Evolutionary conservation across 2,797 vertebrate species (phyloP).

Genomic region (Acipenser oxyrinchus): DNA sequence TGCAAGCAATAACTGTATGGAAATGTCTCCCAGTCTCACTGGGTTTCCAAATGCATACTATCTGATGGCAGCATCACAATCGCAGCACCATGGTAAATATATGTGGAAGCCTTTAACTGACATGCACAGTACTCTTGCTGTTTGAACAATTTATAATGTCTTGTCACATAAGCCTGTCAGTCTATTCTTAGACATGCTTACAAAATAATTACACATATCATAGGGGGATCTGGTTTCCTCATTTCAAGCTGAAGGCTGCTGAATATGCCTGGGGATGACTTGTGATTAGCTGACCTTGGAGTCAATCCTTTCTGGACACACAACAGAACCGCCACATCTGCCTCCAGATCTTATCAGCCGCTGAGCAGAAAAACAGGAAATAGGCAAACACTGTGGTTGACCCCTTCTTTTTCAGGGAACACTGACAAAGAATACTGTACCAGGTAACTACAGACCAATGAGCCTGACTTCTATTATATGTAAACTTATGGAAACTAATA

Average conservation of each 20-base stretch:
- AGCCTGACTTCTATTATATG: no score
- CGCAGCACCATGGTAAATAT: not conserved
- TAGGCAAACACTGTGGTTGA: not conserved
- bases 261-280: not conserved
- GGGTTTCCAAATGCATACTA: not conserved
- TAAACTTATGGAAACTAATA: no score
- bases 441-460: no score
- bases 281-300: conserved; percentile 8
- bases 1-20: no score
- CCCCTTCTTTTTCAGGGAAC: not conserved
- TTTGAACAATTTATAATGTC: not conserved
- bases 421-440: conserved; percentile 8
- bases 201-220: conserved; percentile 4
- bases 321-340: not conserved
- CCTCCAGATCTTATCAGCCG: not conserved
- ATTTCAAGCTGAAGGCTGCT: conserved; percentile 1
- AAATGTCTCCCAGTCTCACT: no score
- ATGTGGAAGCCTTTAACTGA: not conserved
- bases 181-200: conserved; percentile 1
- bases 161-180: not conserved
- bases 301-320: conserved; percentile 3
- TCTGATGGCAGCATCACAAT: not conserved
- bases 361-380: conserved; percentile 4
- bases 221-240: not conserved
- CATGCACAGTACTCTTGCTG: not conserved